Evolutionary conservation across 2,888 invertebrate genomes (phyloP).

Genomic region (Andrena minutula): DNA sequence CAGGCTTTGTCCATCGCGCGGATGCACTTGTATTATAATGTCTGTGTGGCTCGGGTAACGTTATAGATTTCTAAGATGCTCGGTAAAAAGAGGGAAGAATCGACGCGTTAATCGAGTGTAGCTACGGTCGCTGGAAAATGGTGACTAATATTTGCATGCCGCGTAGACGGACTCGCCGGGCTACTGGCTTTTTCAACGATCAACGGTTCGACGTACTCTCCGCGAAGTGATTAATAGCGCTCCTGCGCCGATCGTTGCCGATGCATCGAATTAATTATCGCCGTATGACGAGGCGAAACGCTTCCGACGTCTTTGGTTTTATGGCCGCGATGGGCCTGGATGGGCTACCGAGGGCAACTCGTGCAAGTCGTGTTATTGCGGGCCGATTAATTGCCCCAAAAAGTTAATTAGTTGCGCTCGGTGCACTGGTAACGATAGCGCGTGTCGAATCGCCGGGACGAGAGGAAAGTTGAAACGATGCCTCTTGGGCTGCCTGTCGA

Average conservation of each 20-base stretch:
- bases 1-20: too few species aligned
- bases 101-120: background rate
- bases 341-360: background rate
- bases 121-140: background rate
- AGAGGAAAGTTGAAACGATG: background rate
- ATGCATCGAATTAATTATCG: constrained; percentile 54
- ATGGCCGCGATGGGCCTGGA: background rate
- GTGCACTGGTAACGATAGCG: constrained; percentile 1
- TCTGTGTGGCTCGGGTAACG: background rate
- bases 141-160: background rate
- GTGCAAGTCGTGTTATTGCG: constrained; percentile 5
- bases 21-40: too few species aligned
- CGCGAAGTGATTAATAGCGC: constrained; percentile 50
- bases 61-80: background rate
- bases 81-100: background rate
- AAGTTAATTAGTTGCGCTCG: constrained; percentile 26
- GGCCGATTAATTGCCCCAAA: constrained; percentile 24
- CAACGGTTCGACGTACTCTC: constrained; percentile 22
- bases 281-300: constrained; percentile 44
- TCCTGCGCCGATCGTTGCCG: constrained; percentile 22
- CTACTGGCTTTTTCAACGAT: constrained; percentile 28
- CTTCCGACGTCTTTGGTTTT: constrained; percentile 20
- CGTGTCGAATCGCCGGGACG: constrained; percentile 15
- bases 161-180: background rate
- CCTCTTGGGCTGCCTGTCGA: background rate